These are phyloP conservation scores for Andricus quercusramuli DNA, from an alignment of 2,888 invertebrate species.

Conservation along the genomic window DNA sequence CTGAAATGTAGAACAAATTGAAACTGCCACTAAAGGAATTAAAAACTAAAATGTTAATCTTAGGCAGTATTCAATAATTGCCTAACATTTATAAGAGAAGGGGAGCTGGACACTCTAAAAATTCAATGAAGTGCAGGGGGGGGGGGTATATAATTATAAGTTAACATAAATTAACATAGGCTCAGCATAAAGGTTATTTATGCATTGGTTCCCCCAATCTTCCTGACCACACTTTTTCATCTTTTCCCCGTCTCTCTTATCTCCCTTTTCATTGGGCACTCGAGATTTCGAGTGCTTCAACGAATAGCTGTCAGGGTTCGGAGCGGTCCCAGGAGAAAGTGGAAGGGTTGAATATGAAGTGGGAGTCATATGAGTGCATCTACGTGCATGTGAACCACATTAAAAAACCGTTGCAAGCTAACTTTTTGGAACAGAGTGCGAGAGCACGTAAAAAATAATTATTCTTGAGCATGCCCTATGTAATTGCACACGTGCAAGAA, in stretches of 20 bases:
- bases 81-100: too few species aligned
- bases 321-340: background rate
- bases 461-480: background rate
- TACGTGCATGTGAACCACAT: background rate
- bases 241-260: background rate
- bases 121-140: too few species aligned
- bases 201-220: background rate
- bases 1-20: too few species aligned
- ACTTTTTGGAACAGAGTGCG: background rate
- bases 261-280: background rate
- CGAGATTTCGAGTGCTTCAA: constrained; percentile 10
- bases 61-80: too few species aligned
- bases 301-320: background rate
- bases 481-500: background rate
- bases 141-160: too few species aligned
- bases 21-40: too few species aligned
- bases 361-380: background rate
- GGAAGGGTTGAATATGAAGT: background rate
- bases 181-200: background rate
- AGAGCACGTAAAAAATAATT: background rate
- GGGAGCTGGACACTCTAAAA: too few species aligned
- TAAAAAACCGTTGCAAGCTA: background rate
- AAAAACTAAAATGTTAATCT: too few species aligned
- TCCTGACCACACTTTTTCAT: background rate
- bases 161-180: too few species aligned